phyloP scores from a whole-genome alignment of 2,888 invertebrate species.

The Andrena marginata region DNA sequence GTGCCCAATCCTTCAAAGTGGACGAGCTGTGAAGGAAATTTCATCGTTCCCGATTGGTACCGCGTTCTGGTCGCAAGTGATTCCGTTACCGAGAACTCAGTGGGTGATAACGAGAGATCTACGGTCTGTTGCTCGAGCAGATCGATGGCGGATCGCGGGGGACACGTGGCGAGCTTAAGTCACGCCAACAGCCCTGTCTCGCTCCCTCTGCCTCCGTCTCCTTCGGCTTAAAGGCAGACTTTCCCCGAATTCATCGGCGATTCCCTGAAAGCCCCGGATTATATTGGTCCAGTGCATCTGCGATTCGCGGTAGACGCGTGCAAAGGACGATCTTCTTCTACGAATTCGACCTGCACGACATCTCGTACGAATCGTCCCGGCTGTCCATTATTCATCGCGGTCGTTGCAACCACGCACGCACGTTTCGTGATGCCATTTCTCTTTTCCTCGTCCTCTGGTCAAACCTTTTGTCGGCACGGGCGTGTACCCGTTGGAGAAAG shows the following conservation, averaged over 20 bases:
- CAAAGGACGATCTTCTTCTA: constrained; percentile 57
- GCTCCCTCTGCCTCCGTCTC: constrained; percentile 27
- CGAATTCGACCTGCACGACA: constrained; percentile 60
- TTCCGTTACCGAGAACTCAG: constrained; percentile 61
- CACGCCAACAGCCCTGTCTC: constrained; percentile 26
- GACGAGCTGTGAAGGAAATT: too few species aligned
- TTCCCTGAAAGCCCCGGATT: constrained; percentile 57
- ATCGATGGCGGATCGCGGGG: constrained; percentile 58
- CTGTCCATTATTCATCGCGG: constrained; percentile 54
- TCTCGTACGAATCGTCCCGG: constrained; percentile 44
- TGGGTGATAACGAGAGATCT: constrained; percentile 59
- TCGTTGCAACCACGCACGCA: constrained; percentile 40
- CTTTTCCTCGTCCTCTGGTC: constrained; percentile 7
- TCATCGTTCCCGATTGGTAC: neutral
- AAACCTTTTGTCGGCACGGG: neutral
- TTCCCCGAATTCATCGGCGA: constrained; percentile 61
- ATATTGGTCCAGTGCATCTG: constrained; percentile 54
- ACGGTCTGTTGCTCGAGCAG: constrained; percentile 43
- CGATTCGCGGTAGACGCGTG: constrained; percentile 49
- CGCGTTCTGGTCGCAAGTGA: constrained; percentile 18
- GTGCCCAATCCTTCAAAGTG: too few species aligned
- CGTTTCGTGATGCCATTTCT: constrained; percentile 34
- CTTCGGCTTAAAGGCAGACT: constrained; percentile 25
- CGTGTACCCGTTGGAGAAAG: neutral
- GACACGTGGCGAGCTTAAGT: constrained; percentile 58